Evolutionary conservation across 2,113 vertebrate genomes (phyloP), one percentile per base, ranked within the genome.

Genomic region (Peromyscus maniculatus): DNA sequence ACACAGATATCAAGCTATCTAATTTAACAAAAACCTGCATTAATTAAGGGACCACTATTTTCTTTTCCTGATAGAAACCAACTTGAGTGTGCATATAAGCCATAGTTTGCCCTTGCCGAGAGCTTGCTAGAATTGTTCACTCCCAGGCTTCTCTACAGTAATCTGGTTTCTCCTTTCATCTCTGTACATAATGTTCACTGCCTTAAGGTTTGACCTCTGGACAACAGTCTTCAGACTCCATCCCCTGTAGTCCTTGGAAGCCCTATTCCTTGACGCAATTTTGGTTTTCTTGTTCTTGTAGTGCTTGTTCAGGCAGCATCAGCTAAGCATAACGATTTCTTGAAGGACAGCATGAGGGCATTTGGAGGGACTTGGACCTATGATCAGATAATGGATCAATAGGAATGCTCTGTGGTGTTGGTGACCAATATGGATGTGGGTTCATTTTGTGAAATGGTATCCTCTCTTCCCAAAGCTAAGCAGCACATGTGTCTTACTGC

Each of bases 111-210:
- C 49, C 26, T 36, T 79, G 69, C 6, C 21, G 28, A 26, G 24
- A 3, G 11, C 0, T 4, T 28, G 33, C 0, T 28, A 1, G n/a
- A 59, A 15, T 21, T 21, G 2, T 5, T 16, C 10, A 7, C 31
- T 1, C 11, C 49, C 49, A 1, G 26, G 19, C 28, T 78, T 33
- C 11, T 62, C 10, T 72, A 5, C 11, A 10, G 52, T 31, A 43
- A 36, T 55, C 13, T 79, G 26, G 15, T 67, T 28, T 21, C 26
- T 22, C n/a, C 26, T 28, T 36, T 28, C 69, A 80, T 36, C 52
- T 46, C 43, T 66, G 6, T 46, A 43, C 17, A 8, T 7, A 11
- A 46, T 1, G n/a, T 57, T 31, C 7, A 16, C n/a, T 59, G 12
- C n/a, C 49, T 90, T 49, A 57, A 11, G 9, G 31, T 31, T 39